Evolutionary conservation across 2,888 invertebrate genomes (phyloP).

Genomic region (Drosophila prolongata): DNA sequence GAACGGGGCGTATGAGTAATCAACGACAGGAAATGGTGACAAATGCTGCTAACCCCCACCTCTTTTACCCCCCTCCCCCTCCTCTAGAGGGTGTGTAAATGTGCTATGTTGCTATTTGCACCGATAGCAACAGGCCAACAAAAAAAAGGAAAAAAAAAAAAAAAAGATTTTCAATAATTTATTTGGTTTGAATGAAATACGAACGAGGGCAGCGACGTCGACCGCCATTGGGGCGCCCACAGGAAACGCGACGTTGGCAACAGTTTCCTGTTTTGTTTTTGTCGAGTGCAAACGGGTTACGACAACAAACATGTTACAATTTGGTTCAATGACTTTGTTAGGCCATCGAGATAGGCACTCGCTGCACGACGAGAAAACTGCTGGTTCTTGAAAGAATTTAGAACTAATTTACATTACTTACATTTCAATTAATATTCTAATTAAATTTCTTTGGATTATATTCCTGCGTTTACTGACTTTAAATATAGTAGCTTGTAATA

Average conservation of each 20-base stretch:
- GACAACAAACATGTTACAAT: slow-evolving; percentile 79
- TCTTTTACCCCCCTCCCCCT: not conserved
- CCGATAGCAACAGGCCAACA: slow-evolving; percentile 77
- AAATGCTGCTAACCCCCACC: slow-evolving; percentile 56
- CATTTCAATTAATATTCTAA: no score
- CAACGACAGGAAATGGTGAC: slow-evolving; percentile 81
- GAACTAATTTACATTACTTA: no score
- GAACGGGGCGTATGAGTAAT: slow-evolving; percentile 80
- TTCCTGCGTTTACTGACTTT: no score
- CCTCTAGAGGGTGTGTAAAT: slow-evolving; percentile 59
- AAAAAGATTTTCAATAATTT: slow-evolving; percentile 75
- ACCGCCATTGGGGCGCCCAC: slow-evolving; percentile 81
- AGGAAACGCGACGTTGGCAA: slow-evolving; percentile 78
- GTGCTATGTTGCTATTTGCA: slow-evolving; percentile 76
- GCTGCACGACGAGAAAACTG: slow-evolving; percentile 21
- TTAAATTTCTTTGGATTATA: no score
- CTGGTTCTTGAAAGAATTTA: not conserved
- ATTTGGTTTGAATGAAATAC: slow-evolving; percentile 78
- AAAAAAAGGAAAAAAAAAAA: slow-evolving; percentile 47
- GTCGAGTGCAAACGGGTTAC: slow-evolving; percentile 77
- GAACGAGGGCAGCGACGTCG: slow-evolving; percentile 64
- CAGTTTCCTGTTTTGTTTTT: slow-evolving; percentile 75
- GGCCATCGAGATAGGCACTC: slow-evolving; percentile 59
- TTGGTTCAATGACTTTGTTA: slow-evolving; percentile 77
- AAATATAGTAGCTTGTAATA: no score